phyloP scores from a whole-genome alignment of 2,113 vertebrate genomes.

The Arvicanthis niloticus region DNA sequence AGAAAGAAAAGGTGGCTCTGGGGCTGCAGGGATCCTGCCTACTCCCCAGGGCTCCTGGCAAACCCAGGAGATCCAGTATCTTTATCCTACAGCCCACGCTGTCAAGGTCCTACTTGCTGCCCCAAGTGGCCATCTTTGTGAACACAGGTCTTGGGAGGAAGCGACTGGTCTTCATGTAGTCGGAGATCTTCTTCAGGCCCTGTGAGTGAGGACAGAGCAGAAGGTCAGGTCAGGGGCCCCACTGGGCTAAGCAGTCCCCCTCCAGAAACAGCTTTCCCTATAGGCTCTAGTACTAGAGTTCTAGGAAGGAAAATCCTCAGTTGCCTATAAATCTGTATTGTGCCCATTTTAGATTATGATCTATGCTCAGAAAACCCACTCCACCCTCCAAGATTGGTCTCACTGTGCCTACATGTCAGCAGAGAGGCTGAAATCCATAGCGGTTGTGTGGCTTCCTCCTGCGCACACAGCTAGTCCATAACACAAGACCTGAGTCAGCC shows the following conservation, averaged over 20 bases:
- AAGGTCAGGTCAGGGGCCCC: background rate
- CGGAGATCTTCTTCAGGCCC: constrained; percentile 92
- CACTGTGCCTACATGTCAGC: background rate
- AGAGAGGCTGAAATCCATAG: background rate
- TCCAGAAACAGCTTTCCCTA: background rate
- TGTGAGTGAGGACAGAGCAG: constrained; percentile 61
- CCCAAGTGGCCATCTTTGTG: constrained; percentile 83
- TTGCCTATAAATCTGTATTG: no score
- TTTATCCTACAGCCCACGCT: background rate
- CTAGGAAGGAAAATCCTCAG: background rate
- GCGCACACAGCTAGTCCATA: background rate
- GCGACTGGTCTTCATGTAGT: constrained; percentile 91
- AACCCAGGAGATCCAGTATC: background rate
- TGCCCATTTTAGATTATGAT: no score
- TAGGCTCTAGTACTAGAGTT: background rate
- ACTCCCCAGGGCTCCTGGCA: background rate
- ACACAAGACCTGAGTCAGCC: background rate
- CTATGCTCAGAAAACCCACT: background rate
- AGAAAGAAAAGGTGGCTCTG: background rate
- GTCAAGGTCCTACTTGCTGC: constrained; percentile 69
- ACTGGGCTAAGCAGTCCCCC: background rate
- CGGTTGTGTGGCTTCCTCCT: background rate
- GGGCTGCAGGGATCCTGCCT: background rate
- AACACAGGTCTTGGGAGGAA: constrained; percentile 84
- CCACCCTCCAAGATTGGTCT: background rate